These are phyloP conservation scores for Agapornis roseicollis DNA, from an alignment of 2,113 vertebrate species.

Conservation along the genomic window DNA sequence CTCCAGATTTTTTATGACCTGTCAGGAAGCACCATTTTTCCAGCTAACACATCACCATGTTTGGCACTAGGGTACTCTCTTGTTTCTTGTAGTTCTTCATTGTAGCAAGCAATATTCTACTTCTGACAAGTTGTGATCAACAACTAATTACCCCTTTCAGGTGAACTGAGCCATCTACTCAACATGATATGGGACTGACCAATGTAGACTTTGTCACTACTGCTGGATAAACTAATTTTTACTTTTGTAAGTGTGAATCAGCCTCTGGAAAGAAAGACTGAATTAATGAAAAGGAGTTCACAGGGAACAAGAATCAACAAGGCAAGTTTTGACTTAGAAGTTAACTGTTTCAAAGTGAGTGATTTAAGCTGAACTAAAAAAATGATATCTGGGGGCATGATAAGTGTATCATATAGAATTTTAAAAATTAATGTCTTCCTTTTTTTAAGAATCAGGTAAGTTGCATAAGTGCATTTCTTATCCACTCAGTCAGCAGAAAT, in stretches of 20 bases:
- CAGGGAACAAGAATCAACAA: background rate
- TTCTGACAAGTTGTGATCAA: background rate
- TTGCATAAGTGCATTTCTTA: background rate
- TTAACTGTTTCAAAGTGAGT: background rate
- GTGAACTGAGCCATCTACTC: background rate
- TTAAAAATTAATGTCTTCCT: accelerated
- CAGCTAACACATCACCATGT: background rate
- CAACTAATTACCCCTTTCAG: background rate
- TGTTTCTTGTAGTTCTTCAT: background rate
- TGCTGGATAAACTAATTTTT: background rate
- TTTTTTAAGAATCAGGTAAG: background rate
- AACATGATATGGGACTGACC: background rate
- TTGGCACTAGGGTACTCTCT: background rate
- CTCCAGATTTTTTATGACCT: background rate
- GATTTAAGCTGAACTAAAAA: background rate
- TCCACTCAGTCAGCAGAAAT: conserved; percentile 14
- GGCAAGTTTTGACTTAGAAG: background rate
- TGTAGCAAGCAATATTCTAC: background rate
- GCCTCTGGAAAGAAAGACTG: background rate
- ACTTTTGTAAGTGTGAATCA: background rate
- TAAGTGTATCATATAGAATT: background rate
- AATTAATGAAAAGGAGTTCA: background rate
- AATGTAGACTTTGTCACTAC: background rate
- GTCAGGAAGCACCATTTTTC: background rate
- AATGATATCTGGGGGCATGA: background rate